Evolutionary conservation across 64 coral and sea anemone genomes (phyloP).

Genomic region (Acropora yongei): DNA sequence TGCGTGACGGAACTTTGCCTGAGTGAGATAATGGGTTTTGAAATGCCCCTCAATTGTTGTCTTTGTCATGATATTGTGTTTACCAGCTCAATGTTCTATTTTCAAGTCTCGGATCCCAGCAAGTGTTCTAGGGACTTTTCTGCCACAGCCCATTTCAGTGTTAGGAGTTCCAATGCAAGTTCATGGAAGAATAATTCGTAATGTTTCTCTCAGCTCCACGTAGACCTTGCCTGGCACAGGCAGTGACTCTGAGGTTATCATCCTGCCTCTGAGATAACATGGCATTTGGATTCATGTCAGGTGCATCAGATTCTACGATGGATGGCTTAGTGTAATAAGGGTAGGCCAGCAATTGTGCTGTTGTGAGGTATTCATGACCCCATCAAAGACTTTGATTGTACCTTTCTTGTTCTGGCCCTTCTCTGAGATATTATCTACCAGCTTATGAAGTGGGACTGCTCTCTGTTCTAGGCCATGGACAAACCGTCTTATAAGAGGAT

Average conservation of each 20-base stretch:
- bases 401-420: conserved; percentile 20
- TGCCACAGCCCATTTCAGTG: background rate
- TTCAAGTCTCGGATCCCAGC: conserved; percentile 22
- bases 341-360: conserved; percentile 48
- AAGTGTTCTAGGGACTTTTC: conserved; percentile 18
- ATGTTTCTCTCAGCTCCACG: conserved; percentile 59
- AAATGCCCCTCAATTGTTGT: no score
- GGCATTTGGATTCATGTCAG: conserved; percentile 22
- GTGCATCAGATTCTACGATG: conserved; percentile 46
- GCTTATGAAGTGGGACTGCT: conserved; percentile 27
- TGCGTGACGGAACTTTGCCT: no score
- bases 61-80: background rate
- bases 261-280: conserved; percentile 37
- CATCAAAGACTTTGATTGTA: background rate
- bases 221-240: conserved; percentile 35
- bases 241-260: background rate
- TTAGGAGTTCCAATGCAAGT: conserved; percentile 29
- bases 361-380: conserved; percentile 3
- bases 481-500: conserved; percentile 57
- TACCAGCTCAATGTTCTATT: conserved; percentile 59
- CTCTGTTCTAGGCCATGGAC: conserved; percentile 37
- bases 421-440: no score
- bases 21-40: no score
- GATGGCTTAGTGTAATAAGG: conserved; percentile 43
- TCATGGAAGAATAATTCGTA: conserved; percentile 45